A percentile compares a stretch with the other conserved stretches of the same genome.
Conservation (phyloP, 1,140 invertebrate genomes). For the Monomorium pharaonis region DNA sequence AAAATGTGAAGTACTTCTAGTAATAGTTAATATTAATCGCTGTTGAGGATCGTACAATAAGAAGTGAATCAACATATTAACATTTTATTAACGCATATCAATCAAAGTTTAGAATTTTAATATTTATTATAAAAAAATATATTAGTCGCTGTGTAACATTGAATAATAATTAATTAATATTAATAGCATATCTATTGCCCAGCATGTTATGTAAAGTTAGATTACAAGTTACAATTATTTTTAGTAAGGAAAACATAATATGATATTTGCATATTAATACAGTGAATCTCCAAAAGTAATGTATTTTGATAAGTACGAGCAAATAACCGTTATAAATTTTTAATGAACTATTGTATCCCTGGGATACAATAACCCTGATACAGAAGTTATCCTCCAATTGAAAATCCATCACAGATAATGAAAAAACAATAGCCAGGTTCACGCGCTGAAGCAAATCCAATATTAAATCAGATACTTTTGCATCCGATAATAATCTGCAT, state of each 20-base stretch:
- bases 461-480: background rate
- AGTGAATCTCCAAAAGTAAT: background rate
- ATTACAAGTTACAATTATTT: conserved; percentile 30
- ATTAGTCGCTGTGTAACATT: background rate
- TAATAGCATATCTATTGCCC: conserved; percentile 10
- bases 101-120: conserved; percentile 35
- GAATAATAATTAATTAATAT: conserved; percentile 20
- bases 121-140: conserved; percentile 11
- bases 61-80: background rate
- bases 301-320: background rate
- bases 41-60: background rate
- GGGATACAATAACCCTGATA: background rate
- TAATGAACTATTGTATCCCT: background rate
- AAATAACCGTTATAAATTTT: conserved; percentile 8
- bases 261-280: conserved; percentile 25
- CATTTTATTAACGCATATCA: conserved; percentile 10
- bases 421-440: background rate
- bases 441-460: background rate
- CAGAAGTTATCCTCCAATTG: background rate
- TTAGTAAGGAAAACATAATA: conserved; percentile 5
- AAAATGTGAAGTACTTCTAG: background rate
- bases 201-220: conserved; percentile 16
- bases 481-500: background rate
- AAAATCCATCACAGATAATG: background rate
- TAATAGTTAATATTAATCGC: conserved; percentile 19